Evolutionary conservation across 2,797 vertebrate genomes (phyloP), one percentile per base, ranked within the genome.

Genomic region (Nannoperca australis): DNA sequence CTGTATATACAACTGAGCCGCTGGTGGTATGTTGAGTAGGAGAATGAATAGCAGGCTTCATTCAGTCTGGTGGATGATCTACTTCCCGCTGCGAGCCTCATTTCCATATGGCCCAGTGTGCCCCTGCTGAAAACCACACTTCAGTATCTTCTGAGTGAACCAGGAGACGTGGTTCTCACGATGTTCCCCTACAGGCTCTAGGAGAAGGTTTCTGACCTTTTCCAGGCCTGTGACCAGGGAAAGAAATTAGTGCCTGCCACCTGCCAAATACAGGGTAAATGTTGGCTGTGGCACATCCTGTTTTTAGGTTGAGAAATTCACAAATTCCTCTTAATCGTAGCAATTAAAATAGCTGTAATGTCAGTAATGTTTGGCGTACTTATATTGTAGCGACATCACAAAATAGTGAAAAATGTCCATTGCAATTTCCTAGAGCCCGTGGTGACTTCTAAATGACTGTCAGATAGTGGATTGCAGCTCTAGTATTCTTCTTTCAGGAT

Each of bases 61-160:
- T 63, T 76, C 61, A 75, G 59, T 22, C n/a, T 4, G 18, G 42
- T 55, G 70, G 72, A 78, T 55, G 69, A 70, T 68, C 60, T 49
- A 14, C 68, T 54, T 58, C 61, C 44, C 32, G 3, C 70, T 9
- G 56, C 64, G 70, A 59, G 40, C 44, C 73, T 84, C 3, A 71
- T 83, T 83, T 85, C 58, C 55, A 86, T 69, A 74, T 56, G 40
- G 64, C 65, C 75, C 54, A 2, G n/a, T 64, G 12, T 72, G 38
- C 40, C 36, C 36, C 76, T 0, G 72, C 63, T 78, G 59, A 71
- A 83, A 68, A 69, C 59, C 34, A 55, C 56, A 50, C 53, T 65
- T 55, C 36, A 27, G 8, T 58, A 0, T 59, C 59, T 49, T 67
- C 36, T 51, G 14, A 50, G 79, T 14, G 61, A 74, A 78, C 45